A percentile compares a stretch with the other conserved stretches of the same genome.
Conservation (phyloP, 1,140 invertebrate species). For the Eufriesea mexicana region DNA sequence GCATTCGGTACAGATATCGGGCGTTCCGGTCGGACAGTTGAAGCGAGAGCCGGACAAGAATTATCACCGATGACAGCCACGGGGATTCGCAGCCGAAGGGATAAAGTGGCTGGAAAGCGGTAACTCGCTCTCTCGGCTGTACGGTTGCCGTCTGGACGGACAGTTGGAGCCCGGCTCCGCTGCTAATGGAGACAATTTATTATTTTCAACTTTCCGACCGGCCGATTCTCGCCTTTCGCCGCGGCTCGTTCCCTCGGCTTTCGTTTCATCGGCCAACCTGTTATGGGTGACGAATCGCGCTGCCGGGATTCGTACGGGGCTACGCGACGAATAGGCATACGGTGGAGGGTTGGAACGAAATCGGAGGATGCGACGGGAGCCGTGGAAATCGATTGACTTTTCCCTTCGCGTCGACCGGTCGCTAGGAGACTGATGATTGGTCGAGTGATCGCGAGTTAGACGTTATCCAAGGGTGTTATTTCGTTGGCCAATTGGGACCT, state of each 20-base stretch:
- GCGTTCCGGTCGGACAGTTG: background rate
- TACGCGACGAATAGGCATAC: background rate
- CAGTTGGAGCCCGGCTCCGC: constrained; percentile 3
- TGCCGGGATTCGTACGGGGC: constrained; percentile 5
- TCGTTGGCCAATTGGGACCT: background rate
- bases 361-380: constrained; percentile 15
- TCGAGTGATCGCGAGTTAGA: background rate
- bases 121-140: constrained; percentile 28
- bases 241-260: constrained; percentile 36
- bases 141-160: constrained; percentile 31
- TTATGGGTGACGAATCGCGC: constrained; percentile 58
- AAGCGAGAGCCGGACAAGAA: constrained; percentile 13
- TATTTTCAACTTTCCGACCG: constrained; percentile 70
- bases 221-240: constrained; percentile 53
- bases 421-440: background rate
- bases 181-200: constrained; percentile 69
- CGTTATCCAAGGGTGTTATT: constrained; percentile 1
- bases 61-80: constrained; percentile 61
- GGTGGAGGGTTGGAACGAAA: constrained; percentile 44
- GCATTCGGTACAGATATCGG: constrained; percentile 19
- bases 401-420: background rate
- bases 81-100: constrained; percentile 28
- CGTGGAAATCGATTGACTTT: background rate
- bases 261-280: constrained; percentile 32
- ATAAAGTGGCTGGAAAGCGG: constrained; percentile 34